A percentile compares a stretch with the other conserved stretches of the same genome.
Evolutionary conservation across 2,888 invertebrate genomes (phyloP).

Genomic region (Lasioglossum calceatum): DNA sequence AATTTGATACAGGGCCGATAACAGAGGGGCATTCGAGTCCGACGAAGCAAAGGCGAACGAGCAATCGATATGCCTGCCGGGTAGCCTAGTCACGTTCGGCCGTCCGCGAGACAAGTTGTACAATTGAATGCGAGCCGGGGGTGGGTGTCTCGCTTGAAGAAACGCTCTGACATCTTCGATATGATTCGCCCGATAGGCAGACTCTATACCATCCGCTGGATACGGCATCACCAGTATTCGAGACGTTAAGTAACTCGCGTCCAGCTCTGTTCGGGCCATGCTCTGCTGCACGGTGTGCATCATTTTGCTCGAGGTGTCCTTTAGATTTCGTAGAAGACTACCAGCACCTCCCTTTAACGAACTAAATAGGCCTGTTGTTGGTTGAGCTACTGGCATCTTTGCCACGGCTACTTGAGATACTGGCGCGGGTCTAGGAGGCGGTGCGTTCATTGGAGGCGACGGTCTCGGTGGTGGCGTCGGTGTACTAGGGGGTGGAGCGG

Average conservation of each 20-base stretch:
- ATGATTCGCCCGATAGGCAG: constrained; percentile 96
- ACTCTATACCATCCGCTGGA: constrained; percentile 97
- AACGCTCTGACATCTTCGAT: constrained; percentile 95
- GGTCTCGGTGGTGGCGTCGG: constrained; percentile 74
- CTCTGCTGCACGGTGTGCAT: constrained; percentile 98
- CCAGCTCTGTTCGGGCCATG: constrained; percentile 94
- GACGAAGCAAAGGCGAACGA: constrained; percentile 88
- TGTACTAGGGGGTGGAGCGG: constrained; percentile 77
- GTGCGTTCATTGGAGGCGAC: constrained; percentile 78
- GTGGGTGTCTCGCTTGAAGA: constrained; percentile 91
- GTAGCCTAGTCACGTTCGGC: constrained; percentile 86
- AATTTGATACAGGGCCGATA: constrained; percentile 92
- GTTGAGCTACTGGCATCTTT: constrained; percentile 70
- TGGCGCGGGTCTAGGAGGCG: constrained; percentile 75
- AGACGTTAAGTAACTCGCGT: constrained; percentile 96
- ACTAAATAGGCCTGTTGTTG: constrained; percentile 90
- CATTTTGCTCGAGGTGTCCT: constrained; percentile 98
- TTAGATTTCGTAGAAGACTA: constrained; percentile 95
- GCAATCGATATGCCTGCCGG: constrained; percentile 87
- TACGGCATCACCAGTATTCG: constrained; percentile 97
- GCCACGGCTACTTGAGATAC: constrained; percentile 66
- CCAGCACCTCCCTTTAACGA: constrained; percentile 97
- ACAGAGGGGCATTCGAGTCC: constrained; percentile 90
- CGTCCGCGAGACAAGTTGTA: constrained; percentile 92
- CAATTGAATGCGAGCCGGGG: constrained; percentile 90